phyloP scores from a whole-genome alignment of 2,888 invertebrate genomes.

The Tipula vernalis region DNA sequence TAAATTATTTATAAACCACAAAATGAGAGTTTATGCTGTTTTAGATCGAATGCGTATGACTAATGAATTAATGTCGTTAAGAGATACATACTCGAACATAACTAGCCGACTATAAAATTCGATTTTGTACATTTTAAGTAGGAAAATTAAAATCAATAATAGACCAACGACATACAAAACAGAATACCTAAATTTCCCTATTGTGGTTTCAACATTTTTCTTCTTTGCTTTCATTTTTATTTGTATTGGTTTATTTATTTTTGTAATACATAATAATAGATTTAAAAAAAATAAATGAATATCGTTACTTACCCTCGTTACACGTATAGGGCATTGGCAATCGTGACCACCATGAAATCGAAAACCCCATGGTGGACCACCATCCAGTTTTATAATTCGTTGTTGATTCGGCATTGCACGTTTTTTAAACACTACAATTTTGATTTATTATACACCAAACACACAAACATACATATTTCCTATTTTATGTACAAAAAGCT shows the following conservation, averaged over 20 bases:
- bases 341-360: slow-evolving; percentile 77
- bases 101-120: background rate
- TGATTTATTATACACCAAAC: background rate
- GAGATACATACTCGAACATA: background rate
- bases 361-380: slow-evolving; percentile 82
- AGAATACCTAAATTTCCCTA: background rate
- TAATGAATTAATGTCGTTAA: background rate
- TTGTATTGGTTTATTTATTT: background rate
- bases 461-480: background rate
- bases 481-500: background rate
- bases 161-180: background rate
- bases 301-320: slow-evolving; percentile 56
- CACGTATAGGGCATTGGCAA: slow-evolving; percentile 61
- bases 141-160: background rate
- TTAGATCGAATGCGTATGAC: background rate
- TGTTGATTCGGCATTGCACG: background rate
- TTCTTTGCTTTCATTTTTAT: background rate
- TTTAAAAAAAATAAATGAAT: too few relatives aligned
- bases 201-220: background rate
- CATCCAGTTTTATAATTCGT: slow-evolving; percentile 40
- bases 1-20: background rate
- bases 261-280: background rate
- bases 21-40: background rate
- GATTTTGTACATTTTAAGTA: background rate
- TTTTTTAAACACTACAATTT: too few relatives aligned